A percentile compares a stretch with the other conserved stretches of the same genome.
These are phyloP conservation scores for Folsomia candida DNA, from an alignment of 2,888 invertebrate genomes.

Conservation along the genomic window DNA sequence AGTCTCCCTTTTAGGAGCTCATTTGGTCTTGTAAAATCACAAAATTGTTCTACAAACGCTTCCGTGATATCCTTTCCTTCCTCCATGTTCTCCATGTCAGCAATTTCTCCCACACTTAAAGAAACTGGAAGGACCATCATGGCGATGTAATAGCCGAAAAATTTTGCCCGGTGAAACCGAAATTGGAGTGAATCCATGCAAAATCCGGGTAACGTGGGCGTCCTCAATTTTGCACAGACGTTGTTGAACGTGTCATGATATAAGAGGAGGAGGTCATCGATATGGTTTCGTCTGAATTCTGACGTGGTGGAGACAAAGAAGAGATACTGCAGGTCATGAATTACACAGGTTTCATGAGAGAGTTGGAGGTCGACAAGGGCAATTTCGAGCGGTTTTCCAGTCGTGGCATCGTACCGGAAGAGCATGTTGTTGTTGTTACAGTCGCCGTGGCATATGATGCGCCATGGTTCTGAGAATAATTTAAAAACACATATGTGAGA, in stretches of 20 bases:
- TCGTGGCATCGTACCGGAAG: constrained; percentile 21
- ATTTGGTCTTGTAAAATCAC: too few species aligned
- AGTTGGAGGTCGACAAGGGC: constrained; percentile 29
- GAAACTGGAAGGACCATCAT: constrained; percentile 18
- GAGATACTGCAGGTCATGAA: constrained; percentile 21
- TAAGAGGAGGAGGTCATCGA: constrained; percentile 1
- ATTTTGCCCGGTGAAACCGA: constrained; percentile 25
- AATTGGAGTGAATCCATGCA: constrained; percentile 11
- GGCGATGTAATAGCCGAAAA: constrained; percentile 21
- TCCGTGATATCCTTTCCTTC: too few species aligned
- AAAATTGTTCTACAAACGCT: too few species aligned
- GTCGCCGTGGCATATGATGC: constrained; percentile 24
- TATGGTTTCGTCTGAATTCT: constrained; percentile 18
- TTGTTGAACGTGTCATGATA: constrained; percentile 26
- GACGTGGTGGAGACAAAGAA: constrained; percentile 21
- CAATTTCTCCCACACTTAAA: too few species aligned
- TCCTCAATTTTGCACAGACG: constrained; percentile 18
- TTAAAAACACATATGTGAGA: too few species aligned
- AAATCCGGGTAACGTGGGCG: constrained; percentile 25
- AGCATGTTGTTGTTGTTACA: constrained; percentile 28
- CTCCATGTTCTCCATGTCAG: too few species aligned
- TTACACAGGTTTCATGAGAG: constrained; percentile 17
- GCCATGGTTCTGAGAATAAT: constrained; percentile 26
- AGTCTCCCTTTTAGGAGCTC: too few species aligned
- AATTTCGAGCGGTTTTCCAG: constrained; percentile 12